Base-by-base conservation (phyloP, 1,140 invertebrate species). In the Papilio dardanus region DNA sequence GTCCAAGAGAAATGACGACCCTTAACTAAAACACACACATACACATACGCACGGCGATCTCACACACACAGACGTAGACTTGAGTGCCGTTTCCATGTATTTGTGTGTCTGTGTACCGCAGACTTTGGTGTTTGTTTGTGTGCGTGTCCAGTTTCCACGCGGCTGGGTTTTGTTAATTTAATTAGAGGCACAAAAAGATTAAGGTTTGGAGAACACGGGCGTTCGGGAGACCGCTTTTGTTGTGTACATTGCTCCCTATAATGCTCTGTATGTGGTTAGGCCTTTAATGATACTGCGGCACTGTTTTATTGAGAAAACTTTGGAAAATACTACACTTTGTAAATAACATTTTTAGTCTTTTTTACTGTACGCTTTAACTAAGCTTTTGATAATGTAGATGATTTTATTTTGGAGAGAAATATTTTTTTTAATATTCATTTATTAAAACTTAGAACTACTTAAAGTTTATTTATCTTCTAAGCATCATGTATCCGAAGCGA, bases 1-100 rank as follows among this genome's bases (percentile, higher is more conserved):
- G 91, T 93, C 91, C 91, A 93, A 90, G 91, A 93, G 91, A 93
- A 93, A 93, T 93, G 91, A 93, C 91, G 91, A 93, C 91, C 91
- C 91, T 93, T 93, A 93, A 92, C 91, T 93, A 92, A 92, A 90
- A 92, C 91, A 91, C 91, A 92, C 89, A 93, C 89, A 88, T 87
- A 87, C 76, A 90, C 73, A 87, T 84, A 87, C 86, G 83, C 82
- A 88, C 85, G 86, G 81, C 84, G 75, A 83, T 81, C 80, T 74
- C 79, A 88, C 86, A 33, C 86, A 88, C 86, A 89, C 86, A 83
- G 62, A 30, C 75, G 33, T 73, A 79, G 78, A 78, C 76, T 76
- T 77, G 81, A 83, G 77, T 74, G 76, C 69, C 80, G 76, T 83
- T 83, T 83, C 76, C 82, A 75, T 82, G 79, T 76, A 74, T 77